phyloP scores from a whole-genome alignment of 2,888 invertebrate genomes.

The Spisula subtruncata region DNA sequence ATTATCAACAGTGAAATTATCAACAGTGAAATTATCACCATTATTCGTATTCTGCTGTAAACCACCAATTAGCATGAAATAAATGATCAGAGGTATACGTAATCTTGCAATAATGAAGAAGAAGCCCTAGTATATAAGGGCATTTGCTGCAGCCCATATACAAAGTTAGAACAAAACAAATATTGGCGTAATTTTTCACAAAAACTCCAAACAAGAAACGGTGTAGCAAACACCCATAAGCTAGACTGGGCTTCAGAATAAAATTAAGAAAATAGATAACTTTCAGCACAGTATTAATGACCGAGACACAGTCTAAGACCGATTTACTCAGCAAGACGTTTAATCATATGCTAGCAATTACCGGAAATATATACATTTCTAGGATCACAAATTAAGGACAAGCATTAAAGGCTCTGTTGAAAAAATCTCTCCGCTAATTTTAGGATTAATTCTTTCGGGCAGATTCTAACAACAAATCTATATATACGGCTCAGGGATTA shows the following conservation, averaged over 20 bases:
- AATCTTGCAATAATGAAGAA: constrained; percentile 1
- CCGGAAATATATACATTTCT: constrained; percentile 38
- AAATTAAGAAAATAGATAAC: background rate
- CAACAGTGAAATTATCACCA: too few relatives aligned
- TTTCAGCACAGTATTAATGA: background rate
- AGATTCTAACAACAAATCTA: constrained; percentile 30
- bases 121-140: background rate
- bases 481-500: constrained; percentile 56
- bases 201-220: too few relatives aligned
- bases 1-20: too few relatives aligned
- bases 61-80: background rate
- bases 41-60: too few relatives aligned
- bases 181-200: too few relatives aligned
- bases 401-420: constrained; percentile 41
- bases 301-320: background rate
- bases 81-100: background rate
- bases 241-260: background rate
- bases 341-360: constrained; percentile 34
- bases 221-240: background rate
- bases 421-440: constrained; percentile 44
- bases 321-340: background rate
- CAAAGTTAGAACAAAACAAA: too few relatives aligned
- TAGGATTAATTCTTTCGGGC: constrained; percentile 57
- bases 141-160: too few relatives aligned
- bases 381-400: constrained; percentile 45